phyloP scores from a whole-genome alignment of 2,113 vertebrate genomes.

The Otolemur garnettii region DNA sequence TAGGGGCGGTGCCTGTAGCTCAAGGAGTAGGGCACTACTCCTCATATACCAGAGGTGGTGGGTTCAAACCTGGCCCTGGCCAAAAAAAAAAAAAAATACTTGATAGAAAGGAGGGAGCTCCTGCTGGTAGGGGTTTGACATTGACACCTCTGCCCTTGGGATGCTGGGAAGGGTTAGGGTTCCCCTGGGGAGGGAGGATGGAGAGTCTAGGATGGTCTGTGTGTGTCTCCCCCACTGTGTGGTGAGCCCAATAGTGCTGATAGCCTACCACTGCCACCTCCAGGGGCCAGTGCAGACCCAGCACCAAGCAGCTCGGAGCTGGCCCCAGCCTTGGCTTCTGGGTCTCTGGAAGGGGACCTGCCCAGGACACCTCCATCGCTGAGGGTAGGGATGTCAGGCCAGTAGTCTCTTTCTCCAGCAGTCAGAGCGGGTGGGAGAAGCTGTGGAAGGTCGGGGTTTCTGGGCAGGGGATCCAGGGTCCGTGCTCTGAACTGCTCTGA shows the following conservation, averaged over 20 bases:
- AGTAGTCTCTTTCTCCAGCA: not conserved
- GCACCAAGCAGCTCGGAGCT: not conserved
- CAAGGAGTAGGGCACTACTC: too few relatives aligned
- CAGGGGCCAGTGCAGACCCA: accelerated
- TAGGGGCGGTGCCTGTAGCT: too few relatives aligned
- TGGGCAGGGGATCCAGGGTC: not conserved
- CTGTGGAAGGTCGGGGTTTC: not conserved
- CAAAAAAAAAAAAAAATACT: not conserved
- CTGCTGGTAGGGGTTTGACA: not conserved
- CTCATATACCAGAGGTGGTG: too few relatives aligned
- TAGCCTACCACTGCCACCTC: accelerated
- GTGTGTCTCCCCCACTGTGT: accelerated
- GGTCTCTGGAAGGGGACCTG: not conserved
- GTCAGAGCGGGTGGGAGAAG: not conserved
- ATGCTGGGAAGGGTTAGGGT: not conserved
- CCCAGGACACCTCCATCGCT: not conserved
- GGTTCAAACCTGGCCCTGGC: too few relatives aligned
- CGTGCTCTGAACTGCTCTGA: not conserved
- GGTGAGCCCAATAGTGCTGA: accelerated
- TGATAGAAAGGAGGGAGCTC: not conserved
- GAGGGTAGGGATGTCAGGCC: not conserved
- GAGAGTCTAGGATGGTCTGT: not conserved
- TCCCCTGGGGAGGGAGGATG: not conserved
- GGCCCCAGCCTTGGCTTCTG: not conserved
- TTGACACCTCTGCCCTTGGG: not conserved